Base-by-base conservation (phyloP, 2,888 invertebrate species). In the Suillia variegata region DNA sequence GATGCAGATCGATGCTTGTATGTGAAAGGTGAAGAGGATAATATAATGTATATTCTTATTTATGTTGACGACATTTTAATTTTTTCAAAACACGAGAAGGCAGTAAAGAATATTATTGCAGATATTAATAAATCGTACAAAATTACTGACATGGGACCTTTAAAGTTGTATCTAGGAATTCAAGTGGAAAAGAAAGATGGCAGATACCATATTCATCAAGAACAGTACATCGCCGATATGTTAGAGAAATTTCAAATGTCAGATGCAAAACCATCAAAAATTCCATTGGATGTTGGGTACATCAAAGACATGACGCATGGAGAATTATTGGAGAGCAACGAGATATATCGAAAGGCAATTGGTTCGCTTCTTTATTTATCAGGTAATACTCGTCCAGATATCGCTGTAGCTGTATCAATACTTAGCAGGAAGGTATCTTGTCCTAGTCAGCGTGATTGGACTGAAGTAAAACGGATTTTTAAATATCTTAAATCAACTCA, bases 21-120 rank as follows among this genome's bases (percentile, higher is more conserved):
- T 17, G 18, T 51, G n/a, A 57, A 51, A 26, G 51, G 34, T 13
- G 15, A 34, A 8, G 50, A 22, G 4, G 26, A 47, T 33, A 54
- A 54, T 24, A 54, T 50, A 1, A 20, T 18, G 2, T 58, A 58
- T 21, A 42, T 61, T 6, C 21, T 61, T 1, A 57, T 61, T 12
- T 61, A 57, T 20, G 57, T 57, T 1, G 61, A 61, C n/a, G 57
- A 60, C 21, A 31, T 54, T 42, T 52, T 56, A 10, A 17, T 59
- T 1, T 54, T 51, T 12, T 42, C 56, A 1, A 38, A 48, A 13
- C 47, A 21, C 22, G 31, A 42, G 12, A 2, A 10, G 2, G 48
- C 50, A 21, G 13, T 55, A 45, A 24, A 52, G 6, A 21, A 55
- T 15, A 17, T 56, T 47, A 22, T 58, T 1, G 5, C 26, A 26